Evolutionary conservation across 1,140 invertebrate species (phyloP).

Genomic region (Bombus fervidus): DNA sequence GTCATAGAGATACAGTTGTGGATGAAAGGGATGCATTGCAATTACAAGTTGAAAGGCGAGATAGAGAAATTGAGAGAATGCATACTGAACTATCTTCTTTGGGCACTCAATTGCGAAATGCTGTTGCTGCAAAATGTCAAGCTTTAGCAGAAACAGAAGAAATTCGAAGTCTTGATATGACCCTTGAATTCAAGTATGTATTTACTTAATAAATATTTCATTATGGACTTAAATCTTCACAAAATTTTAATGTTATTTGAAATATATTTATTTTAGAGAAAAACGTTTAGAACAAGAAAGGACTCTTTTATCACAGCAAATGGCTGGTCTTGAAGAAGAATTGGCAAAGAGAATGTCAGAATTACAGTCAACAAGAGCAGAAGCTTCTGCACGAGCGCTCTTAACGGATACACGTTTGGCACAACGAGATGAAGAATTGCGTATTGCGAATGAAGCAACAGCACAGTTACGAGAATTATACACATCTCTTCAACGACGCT

Average conservation of each 20-base stretch:
- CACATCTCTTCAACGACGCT: slow-evolving; percentile 86
- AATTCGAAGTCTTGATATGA: slow-evolving; percentile 89
- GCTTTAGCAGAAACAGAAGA: slow-evolving; percentile 91
- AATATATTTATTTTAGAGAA: slow-evolving; percentile 84
- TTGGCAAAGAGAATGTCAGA: slow-evolving; percentile 89
- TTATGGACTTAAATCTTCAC: no score
- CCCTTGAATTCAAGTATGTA: slow-evolving; percentile 87
- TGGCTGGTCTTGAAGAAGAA: slow-evolving; percentile 89
- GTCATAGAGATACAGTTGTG: slow-evolving; percentile 85
- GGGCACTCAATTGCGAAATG: slow-evolving; percentile 86
- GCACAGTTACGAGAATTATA: slow-evolving; percentile 86
- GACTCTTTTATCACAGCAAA: slow-evolving; percentile 88
- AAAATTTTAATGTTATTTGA: background rate
- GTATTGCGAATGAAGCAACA: slow-evolving; percentile 85
- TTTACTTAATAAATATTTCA: background rate
- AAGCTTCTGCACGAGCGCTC: slow-evolving; percentile 88
- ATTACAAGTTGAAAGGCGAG: slow-evolving; percentile 87
- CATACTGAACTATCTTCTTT: slow-evolving; percentile 85
- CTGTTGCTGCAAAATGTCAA: slow-evolving; percentile 91
- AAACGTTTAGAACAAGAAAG: slow-evolving; percentile 92
- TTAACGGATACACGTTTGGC: slow-evolving; percentile 90
- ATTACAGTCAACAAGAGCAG: slow-evolving; percentile 88
- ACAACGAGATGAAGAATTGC: slow-evolving; percentile 91
- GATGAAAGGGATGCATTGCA: slow-evolving; percentile 89
- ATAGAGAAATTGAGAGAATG: slow-evolving; percentile 87